A percentile compares a stretch with the other conserved stretches of the same genome.
Evolutionary conservation across 2,888 invertebrate species (phyloP).

Genomic region (Hyposoter dolosus): DNA sequence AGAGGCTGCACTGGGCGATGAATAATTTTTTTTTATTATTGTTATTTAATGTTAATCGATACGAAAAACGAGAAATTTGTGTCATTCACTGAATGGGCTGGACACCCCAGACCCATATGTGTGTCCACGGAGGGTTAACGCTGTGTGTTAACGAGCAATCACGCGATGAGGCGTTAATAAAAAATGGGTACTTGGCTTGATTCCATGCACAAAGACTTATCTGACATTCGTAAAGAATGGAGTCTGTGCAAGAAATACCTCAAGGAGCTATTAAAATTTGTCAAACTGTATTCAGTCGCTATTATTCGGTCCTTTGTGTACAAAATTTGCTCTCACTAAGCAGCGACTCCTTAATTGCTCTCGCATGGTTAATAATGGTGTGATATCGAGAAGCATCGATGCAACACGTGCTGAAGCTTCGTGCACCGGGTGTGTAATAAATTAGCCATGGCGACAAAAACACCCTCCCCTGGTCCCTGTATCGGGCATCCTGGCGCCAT

Average conservation of each 20-base stretch:
- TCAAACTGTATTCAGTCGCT: not conserved
- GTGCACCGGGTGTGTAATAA: conserved; percentile 58
- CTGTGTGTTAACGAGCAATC: too few species aligned
- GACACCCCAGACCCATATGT: too few species aligned
- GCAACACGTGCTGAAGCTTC: conserved; percentile 70
- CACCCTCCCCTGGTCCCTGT: conserved; percentile 4
- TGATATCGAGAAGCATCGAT: conserved; percentile 56
- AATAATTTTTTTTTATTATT: too few species aligned
- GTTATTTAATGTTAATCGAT: too few species aligned
- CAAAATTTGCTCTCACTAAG: not conserved
- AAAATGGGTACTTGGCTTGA: too few species aligned
- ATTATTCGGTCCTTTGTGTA: not conserved
- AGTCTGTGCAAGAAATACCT: not conserved
- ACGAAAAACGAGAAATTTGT: too few species aligned
- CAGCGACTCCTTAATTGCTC: conserved; percentile 65
- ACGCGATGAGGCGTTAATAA: too few species aligned
- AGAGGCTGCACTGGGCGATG: too few species aligned
- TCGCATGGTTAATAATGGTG: conserved; percentile 62
- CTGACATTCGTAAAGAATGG: too few species aligned
- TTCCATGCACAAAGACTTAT: too few species aligned
- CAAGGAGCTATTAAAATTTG: not conserved
- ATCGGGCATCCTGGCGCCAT: conserved; percentile 14
- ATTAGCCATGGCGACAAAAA: conserved; percentile 61
- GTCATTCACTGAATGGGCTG: too few species aligned
- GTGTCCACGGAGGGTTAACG: too few species aligned